Conservation (phyloP, 2,113 vertebrate genomes). For the Canis aureus region DNA sequence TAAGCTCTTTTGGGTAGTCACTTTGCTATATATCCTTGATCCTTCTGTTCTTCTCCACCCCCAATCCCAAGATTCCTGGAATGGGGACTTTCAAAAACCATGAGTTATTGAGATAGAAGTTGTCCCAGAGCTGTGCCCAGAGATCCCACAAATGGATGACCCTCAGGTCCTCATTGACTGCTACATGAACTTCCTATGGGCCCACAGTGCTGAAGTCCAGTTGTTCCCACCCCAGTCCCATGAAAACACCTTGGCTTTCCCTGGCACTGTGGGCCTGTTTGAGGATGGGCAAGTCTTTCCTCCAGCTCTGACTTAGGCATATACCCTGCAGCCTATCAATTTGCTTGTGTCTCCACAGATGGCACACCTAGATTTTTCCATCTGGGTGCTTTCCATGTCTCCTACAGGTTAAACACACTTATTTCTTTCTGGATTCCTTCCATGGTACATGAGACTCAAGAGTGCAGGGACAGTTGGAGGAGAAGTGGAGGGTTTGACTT, state of each 20-base stretch:
- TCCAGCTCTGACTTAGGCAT: neutral
- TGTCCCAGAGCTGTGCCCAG: neutral
- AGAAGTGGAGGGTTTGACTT: neutral
- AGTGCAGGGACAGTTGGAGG: neutral
- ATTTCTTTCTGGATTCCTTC: neutral
- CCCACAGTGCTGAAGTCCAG: neutral
- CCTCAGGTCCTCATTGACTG: neutral
- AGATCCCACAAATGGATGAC: neutral
- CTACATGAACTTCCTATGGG: neutral
- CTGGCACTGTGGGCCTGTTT: neutral
- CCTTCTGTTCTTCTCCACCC: neutral
- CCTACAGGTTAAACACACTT: neutral
- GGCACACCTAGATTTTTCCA: neutral
- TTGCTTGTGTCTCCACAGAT: neutral
- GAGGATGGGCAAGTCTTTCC: neutral
- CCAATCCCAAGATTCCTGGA: neutral
- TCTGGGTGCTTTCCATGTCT: neutral
- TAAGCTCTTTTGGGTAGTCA: neutral
- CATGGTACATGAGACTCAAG: neutral
- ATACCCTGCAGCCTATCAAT: neutral
- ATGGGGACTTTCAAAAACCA: neutral
- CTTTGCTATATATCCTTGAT: neutral
- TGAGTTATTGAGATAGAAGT: neutral
- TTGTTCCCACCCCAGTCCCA: neutral
- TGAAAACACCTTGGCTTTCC: neutral